Percentiles rank a stretch among this genome's conserved stretches.
Evolutionary conservation across 2,888 invertebrate species (phyloP).

Genomic region (Andricus curvator): DNA sequence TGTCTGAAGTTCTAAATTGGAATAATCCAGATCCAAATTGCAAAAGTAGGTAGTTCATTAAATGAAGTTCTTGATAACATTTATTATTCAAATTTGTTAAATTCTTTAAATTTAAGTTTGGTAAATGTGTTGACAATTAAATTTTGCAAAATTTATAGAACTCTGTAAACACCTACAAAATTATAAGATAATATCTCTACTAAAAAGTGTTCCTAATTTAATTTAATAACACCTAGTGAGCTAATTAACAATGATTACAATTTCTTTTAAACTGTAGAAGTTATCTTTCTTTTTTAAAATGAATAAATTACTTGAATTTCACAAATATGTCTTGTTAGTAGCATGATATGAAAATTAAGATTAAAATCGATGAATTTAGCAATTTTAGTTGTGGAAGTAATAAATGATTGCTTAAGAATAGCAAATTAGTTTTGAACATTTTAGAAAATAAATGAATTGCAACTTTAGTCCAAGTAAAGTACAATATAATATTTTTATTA

Average conservation of each 20-base stretch:
- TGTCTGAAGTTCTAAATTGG: no score
- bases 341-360: background rate
- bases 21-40: background rate
- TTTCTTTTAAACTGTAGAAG: no score
- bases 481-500: constrained; percentile 21
- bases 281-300: no score
- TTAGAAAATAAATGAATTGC: background rate
- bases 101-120: background rate
- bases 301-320: background rate
- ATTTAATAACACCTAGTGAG: no score
- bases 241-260: no score
- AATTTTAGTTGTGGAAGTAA: background rate
- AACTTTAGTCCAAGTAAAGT: background rate
- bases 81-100: background rate
- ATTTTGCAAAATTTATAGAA: no score
- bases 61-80: no score
- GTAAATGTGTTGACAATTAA: background rate
- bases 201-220: no score
- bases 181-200: no score
- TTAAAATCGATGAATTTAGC: background rate
- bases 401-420: background rate
- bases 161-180: no score
- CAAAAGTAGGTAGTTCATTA: background rate
- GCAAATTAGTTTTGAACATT: constrained; percentile 7
- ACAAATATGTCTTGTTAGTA: background rate